Conservation (phyloP, 2,888 invertebrate genomes). For the Kuschelorhynchus macadamiae region DNA sequence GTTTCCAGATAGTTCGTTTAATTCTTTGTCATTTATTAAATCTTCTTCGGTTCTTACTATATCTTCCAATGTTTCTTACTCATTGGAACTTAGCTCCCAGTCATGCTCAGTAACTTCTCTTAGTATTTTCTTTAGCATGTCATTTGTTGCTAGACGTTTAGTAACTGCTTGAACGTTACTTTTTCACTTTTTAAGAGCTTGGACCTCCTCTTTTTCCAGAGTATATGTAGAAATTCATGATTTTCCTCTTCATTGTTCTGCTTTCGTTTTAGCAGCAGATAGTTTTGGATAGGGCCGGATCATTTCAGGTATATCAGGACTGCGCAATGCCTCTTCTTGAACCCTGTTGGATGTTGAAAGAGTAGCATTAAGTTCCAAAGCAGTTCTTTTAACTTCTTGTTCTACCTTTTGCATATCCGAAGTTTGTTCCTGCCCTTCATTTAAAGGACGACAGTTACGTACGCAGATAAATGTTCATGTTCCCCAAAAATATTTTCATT, state of each 20-base stretch:
- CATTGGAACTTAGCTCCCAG: neutral
- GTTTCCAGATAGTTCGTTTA: too few species aligned
- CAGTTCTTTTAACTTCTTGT: too few species aligned
- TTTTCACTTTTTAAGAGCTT: neutral
- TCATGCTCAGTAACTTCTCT: slow-evolving; percentile 8
- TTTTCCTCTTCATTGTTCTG: neutral
- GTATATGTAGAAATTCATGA: neutral
- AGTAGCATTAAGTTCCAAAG: too few species aligned
- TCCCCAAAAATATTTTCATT: slow-evolving; percentile 34
- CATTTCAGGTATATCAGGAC: neutral
- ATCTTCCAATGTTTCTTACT: slow-evolving; percentile 6
- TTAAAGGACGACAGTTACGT: slow-evolving; percentile 2
- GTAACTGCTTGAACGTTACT: too few species aligned
- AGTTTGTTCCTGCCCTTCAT: neutral
- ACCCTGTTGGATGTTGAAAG: neutral
- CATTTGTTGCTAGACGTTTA: too few species aligned
- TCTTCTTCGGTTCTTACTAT: too few species aligned
- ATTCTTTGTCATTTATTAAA: too few species aligned
- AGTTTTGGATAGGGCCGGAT: neutral
- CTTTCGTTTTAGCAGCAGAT: neutral
- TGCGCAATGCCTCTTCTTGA: neutral
- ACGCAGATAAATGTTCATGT: neutral
- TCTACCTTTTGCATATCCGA: too few species aligned
- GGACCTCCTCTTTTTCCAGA: neutral
- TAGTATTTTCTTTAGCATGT: slow-evolving; percentile 29